Base-by-base conservation (phyloP, 37 sponge, comb jelly and placozoan species). In the Amphimedon queenslandica region DNA sequence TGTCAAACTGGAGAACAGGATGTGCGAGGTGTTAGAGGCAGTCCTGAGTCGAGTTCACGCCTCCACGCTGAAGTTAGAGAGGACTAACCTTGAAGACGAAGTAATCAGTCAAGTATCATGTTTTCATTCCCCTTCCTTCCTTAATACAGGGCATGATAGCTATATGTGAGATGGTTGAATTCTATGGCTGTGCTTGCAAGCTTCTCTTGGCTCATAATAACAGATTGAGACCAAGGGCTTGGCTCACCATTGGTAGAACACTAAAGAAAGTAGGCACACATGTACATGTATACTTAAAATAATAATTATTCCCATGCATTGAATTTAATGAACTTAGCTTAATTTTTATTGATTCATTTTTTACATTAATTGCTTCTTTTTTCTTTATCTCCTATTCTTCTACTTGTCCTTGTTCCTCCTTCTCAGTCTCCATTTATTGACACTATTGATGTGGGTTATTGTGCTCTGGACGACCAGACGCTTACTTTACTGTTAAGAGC, bases 131-230 rank as follows among this genome's bases (percentile, higher is more conserved):
- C 39, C 20, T 27, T 27, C 31, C 63, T 21, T 18, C 23, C 34
- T 37, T 53, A 36, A 16, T 43, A 21, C 31, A 93, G 93, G 93
- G 93, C 31, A 80, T 80, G 18, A 94, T 94, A 69, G 91, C 95
- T 4, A 53, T 94, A 27, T 87, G 87, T 80, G 95, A 94, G 88
- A 94, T 94, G 95, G 66, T 94, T 0, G 95, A 94, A 64, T 94
- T 86, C 71, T 94, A 94, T 68, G 91, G 92, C 20, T 86, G 88
- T 84, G 85, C 91, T 8, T 68, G 71, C 23, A 42, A 72, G 8
- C 55, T 94, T 6, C 77, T 58, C 36, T 37, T 94, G 34, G 77
- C 84, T 24, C 58, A 72, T 64, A 94, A 90, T 80, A 70, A 58
- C 29, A 80, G 79, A 33, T 74, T 94, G 8, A 73, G 75, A n/a